These are phyloP conservation scores for Catharus fuscescens DNA, from an alignment of 2,113 vertebrate genomes.

Conservation along the genomic window DNA sequence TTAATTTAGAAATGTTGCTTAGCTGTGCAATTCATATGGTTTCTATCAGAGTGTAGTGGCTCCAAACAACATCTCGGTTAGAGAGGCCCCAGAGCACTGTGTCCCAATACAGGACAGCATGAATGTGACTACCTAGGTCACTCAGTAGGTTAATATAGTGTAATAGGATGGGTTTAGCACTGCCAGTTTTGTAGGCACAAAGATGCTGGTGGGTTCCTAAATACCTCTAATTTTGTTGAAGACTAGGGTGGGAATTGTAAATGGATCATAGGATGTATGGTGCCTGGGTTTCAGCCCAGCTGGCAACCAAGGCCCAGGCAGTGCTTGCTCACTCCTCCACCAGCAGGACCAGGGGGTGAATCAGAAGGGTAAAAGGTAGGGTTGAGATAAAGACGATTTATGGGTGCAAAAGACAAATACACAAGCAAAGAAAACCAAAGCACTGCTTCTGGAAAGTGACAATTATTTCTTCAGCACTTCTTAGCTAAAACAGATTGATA, in stretches of 20 bases:
- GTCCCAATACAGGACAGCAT: background rate
- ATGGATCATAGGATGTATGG: background rate
- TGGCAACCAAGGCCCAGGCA: background rate
- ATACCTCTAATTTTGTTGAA: background rate
- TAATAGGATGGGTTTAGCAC: background rate
- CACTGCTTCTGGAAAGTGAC: background rate
- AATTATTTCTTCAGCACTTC: background rate
- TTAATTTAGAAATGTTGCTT: background rate
- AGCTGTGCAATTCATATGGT: rapidly evolving
- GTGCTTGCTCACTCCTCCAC: background rate
- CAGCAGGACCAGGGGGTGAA: background rate
- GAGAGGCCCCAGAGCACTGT: background rate
- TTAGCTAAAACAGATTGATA: background rate
- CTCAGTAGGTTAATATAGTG: rapidly evolving
- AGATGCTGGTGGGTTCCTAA: background rate
- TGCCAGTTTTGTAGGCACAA: background rate
- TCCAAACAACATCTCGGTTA: background rate
- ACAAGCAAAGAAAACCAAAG: background rate
- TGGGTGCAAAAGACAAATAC: background rate
- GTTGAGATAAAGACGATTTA: background rate
- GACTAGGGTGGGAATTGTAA: background rate
- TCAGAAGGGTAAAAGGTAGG: background rate
- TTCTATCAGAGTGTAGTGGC: background rate
- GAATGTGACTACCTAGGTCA: background rate
- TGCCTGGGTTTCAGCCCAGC: background rate